phyloP scores from a whole-genome alignment of 2,888 invertebrate species.

The Lysandra bellargus region DNA sequence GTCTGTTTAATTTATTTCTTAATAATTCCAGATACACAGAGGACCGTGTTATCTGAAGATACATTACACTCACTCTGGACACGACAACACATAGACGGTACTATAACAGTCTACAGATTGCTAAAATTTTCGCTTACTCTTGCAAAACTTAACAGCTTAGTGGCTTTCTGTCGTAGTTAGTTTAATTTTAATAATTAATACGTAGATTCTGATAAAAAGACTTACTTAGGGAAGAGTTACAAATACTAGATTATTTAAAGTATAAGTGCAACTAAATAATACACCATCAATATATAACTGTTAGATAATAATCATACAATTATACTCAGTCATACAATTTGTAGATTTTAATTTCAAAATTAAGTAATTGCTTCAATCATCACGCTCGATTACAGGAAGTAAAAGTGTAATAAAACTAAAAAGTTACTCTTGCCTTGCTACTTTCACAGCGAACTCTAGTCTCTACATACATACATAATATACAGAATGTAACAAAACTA shows the following conservation, averaged over 20 bases:
- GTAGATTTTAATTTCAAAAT: no score
- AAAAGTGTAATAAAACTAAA: no score
- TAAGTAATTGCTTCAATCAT: no score
- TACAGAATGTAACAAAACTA: no score
- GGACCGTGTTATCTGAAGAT: conserved; percentile 47
- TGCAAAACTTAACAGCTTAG: conserved; percentile 29
- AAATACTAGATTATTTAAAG: background rate
- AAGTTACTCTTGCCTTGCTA: no score
- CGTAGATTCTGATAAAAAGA: background rate
- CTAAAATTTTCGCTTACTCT: conserved; percentile 37
- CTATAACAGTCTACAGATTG: conserved; percentile 36
- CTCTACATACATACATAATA: no score
- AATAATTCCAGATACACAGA: conserved; percentile 47
- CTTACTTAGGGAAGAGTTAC: background rate
- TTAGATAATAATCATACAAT: no score
- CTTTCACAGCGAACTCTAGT: no score
- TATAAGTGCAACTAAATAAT: no score
- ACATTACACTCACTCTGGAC: conserved; percentile 43
- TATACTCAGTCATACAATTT: no score
- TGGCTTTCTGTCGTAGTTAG: conserved; percentile 3
- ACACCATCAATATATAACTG: no score
- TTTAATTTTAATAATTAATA: background rate
- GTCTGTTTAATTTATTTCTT: conserved; percentile 42
- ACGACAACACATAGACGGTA: conserved; percentile 44
- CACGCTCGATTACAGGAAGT: no score